phyloP scores from a whole-genome alignment of 2,888 invertebrate species.

The Allacma fusca region DNA sequence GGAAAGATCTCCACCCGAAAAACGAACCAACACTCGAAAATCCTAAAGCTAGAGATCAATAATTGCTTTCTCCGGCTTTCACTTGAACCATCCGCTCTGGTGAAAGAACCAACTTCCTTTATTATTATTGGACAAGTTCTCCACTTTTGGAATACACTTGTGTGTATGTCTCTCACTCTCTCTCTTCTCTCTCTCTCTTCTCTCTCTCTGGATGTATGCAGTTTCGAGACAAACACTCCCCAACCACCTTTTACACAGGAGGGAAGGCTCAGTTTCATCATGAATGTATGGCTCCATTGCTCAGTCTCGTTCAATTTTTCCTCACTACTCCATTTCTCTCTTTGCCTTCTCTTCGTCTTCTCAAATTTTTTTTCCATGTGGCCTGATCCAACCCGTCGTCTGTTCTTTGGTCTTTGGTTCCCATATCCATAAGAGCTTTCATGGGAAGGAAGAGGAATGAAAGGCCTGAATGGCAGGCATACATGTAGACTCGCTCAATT shows the following conservation, averaged over 20 bases:
- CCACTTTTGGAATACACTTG: background rate
- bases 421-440: background rate
- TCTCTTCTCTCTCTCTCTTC: background rate
- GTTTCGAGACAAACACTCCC: slow-evolving; percentile 17
- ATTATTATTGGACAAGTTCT: slow-evolving; percentile 11
- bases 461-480: slow-evolving; percentile 1
- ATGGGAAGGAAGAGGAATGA: background rate
- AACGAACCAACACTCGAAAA: background rate
- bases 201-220: background rate
- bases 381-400: background rate
- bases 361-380: background rate
- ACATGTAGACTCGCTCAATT: slow-evolving; percentile 3
- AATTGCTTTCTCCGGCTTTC: slow-evolving; percentile 21
- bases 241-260: slow-evolving; percentile 3
- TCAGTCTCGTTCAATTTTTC: background rate
- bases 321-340: background rate
- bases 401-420: slow-evolving; percentile 9
- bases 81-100: slow-evolving; percentile 7
- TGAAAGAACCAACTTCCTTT: slow-evolving; percentile 10
- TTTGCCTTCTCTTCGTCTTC: background rate
- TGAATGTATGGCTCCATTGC: background rate
- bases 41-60: slow-evolving; percentile 17
- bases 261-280: background rate
- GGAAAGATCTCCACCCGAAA: slow-evolving; percentile 22
- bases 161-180: background rate